Evolutionary conservation across 2,888 invertebrate genomes (phyloP).

Genomic region (Nymphalis c-album): DNA sequence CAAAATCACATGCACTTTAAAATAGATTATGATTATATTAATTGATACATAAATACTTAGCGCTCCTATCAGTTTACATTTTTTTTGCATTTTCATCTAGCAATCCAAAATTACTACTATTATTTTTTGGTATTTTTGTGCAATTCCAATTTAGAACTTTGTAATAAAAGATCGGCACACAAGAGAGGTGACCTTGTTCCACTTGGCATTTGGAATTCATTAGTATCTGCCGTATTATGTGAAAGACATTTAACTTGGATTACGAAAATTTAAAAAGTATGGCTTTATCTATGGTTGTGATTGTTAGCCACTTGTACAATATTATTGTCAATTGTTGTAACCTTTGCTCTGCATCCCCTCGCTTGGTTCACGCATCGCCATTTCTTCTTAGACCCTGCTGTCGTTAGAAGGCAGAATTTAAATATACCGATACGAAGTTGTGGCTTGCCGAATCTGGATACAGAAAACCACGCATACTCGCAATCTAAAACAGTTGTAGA

Average conservation of each 20-base stretch:
- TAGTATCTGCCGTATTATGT: too few relatives aligned
- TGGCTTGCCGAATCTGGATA: constrained; percentile 39
- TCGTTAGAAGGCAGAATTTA: constrained; percentile 36
- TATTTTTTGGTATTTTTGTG: too few relatives aligned
- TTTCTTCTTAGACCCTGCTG: constrained; percentile 27
- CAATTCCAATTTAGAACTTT: too few relatives aligned
- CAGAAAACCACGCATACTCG: constrained; percentile 16
- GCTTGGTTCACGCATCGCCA: constrained; percentile 48
- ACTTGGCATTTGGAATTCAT: too few relatives aligned
- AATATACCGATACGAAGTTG: constrained; percentile 40
- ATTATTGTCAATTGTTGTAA: constrained; percentile 38
- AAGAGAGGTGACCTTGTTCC: too few relatives aligned
- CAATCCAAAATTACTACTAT: too few relatives aligned
- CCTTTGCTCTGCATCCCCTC: constrained; percentile 47
- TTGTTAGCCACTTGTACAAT: constrained; percentile 35
- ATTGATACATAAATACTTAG: too few relatives aligned
- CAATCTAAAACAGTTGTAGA: constrained; percentile 13
- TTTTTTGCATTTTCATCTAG: too few relatives aligned
- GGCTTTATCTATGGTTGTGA: constrained; percentile 26
- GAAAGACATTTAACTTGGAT: neutral
- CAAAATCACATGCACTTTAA: too few relatives aligned
- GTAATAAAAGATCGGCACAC: too few relatives aligned
- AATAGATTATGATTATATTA: too few relatives aligned
- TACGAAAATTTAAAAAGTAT: neutral
- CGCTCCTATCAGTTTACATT: too few relatives aligned